Base-by-base conservation (phyloP, 2,888 invertebrate genomes). In the Mythimna pallens region DNA sequence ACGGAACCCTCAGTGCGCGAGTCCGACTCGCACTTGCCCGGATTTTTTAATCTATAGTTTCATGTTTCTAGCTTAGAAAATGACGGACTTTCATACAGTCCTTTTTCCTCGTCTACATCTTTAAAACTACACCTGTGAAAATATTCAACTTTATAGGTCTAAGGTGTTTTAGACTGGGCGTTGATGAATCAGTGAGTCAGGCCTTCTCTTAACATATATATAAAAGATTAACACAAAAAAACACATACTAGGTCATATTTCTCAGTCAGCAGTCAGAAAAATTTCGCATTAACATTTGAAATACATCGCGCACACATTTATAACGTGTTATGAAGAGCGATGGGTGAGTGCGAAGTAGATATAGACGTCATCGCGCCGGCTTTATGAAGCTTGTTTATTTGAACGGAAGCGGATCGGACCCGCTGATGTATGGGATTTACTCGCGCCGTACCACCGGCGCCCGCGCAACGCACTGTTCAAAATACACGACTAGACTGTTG, bases 341-440 rank as follows among this genome's bases (percentile, higher is more conserved):
- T 78, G 79, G 81, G 65, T 73, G 80, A 83, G 85, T 87, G 84
- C 74, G 83, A 81, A 83, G 83, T 82, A 84, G 81, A 85, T 85
- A 85, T 82, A 86, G 82, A 86, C 85, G 83, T 89, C 89, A 86
- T 83, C 89, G 80, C 58, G 65, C 52, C 78, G 78, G 73, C 85
- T 82, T 85, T 86, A 88, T 86, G 83, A 85, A 81, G 74, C 74
- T 81, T 88, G 83, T 89, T 89, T 89, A 88, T 88, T 86, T 88
- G 83, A 81, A 87, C 85, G 86, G 82, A 87, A 83, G 86, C 80
- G 73, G 73, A 86, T 78, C 79, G 63, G 47, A 67, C 75, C 70
- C 76, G 88, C 69, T 88, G 88, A 88, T 85, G 79, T 83, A 84
- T 71, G 80, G 75, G 78, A 81, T 84, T 81, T 79, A 74, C 66